Percentiles rank a stretch among this genome's conserved stretches.
These are phyloP conservation scores for Litoditis marina DNA, from an alignment of 2,888 invertebrate species.

Conservation along the genomic window DNA sequence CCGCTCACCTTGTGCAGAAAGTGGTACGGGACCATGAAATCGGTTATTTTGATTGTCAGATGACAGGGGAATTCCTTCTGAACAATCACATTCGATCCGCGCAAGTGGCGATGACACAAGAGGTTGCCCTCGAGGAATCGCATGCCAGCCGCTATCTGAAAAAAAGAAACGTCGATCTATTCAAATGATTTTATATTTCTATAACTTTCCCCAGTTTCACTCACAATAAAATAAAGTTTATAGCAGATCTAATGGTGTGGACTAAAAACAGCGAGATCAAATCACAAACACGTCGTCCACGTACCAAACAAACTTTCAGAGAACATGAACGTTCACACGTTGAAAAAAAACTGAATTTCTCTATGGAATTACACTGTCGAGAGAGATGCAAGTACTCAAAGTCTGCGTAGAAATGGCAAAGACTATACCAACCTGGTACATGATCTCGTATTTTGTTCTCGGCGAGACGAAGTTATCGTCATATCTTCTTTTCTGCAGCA, in stretches of 20 bases:
- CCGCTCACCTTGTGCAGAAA: background rate
- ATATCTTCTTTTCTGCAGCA: constrained; percentile 12
- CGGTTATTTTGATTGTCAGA: constrained; percentile 12
- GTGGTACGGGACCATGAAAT: constrained; percentile 14
- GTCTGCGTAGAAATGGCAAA: too few relatives aligned
- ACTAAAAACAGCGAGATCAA: too few relatives aligned
- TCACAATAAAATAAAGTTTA: too few relatives aligned
- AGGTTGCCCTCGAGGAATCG: constrained; percentile 12
- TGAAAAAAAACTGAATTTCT: too few relatives aligned
- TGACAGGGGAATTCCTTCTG: background rate
- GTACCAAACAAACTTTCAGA: too few relatives aligned
- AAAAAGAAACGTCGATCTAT: too few relatives aligned
- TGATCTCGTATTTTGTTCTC: constrained; percentile 4
- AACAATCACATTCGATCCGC: constrained; percentile 11
- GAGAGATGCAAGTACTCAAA: background rate
- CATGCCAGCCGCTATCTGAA: constrained; percentile 11
- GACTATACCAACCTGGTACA: constrained; percentile 14
- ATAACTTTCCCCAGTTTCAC: too few relatives aligned
- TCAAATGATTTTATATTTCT: too few relatives aligned
- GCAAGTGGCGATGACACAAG: constrained; percentile 12
- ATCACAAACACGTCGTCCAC: too few relatives aligned
- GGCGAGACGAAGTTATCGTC: constrained; percentile 8
- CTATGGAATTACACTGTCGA: too few relatives aligned
- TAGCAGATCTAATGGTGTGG: too few relatives aligned
- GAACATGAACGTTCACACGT: too few relatives aligned